phyloP scores from a whole-genome alignment of 35 echinoderm and acorn worm species.

The Apostichopus japonicus region DNA sequence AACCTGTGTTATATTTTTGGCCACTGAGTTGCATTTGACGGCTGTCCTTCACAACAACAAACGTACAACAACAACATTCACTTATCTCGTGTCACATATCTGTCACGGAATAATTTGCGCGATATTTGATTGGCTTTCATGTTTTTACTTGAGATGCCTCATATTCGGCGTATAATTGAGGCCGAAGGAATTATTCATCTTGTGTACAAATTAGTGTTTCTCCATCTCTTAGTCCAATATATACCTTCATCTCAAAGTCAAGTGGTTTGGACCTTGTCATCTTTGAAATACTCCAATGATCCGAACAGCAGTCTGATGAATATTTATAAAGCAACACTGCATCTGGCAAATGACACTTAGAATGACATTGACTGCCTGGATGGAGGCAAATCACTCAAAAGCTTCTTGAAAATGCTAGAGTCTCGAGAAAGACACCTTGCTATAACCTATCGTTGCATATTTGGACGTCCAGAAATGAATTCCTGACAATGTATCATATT shows the following conservation, averaged over 20 bases:
- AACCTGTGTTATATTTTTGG: no score
- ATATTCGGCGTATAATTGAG: not conserved
- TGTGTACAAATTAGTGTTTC: not conserved
- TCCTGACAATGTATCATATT: not conserved
- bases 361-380: not conserved
- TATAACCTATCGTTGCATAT: not conserved
- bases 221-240: not conserved
- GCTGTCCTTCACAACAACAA: no score
- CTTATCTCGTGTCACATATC: no score
- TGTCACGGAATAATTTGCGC: no score
- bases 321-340: not conserved
- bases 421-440: not conserved
- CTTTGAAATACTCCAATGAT: slow-evolving; percentile 6
- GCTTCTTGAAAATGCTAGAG: not conserved
- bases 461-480: not conserved
- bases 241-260: not conserved
- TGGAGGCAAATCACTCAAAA: not conserved
- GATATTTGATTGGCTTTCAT: no score
- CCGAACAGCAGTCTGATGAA: not conserved
- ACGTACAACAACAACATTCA: no score
- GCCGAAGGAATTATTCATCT: not conserved
- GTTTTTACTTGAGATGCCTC: no score
- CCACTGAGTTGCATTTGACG: no score
- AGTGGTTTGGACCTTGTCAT: not conserved
- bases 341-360: slow-evolving; percentile 1